These are phyloP conservation scores for Sebastes umbrosus DNA, from an alignment of 2,797 vertebrate species.

Conservation along the genomic window DNA sequence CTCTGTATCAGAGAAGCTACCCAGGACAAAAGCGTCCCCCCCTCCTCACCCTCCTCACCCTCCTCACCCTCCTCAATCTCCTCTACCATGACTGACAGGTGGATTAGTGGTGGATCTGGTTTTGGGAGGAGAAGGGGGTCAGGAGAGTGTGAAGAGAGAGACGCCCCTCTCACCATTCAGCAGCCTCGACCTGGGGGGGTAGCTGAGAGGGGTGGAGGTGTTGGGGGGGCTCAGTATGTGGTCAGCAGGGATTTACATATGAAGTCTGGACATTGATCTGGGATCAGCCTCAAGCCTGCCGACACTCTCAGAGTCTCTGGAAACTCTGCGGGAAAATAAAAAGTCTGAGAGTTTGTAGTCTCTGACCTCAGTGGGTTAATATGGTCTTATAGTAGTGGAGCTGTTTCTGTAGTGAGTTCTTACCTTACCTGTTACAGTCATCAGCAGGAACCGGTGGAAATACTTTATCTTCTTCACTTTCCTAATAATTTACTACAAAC, in stretches of 20 bases:
- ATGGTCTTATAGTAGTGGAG: too few relatives aligned
- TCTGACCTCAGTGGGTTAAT: neutral
- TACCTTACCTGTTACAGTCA: too few relatives aligned
- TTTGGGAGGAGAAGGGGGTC: neutral
- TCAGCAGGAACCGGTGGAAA: too few relatives aligned
- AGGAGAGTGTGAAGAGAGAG: conserved; percentile 30
- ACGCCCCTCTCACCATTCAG: conserved; percentile 55
- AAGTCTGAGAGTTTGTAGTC: neutral
- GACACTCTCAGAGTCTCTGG: conserved; percentile 14
- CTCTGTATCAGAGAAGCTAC: conserved; percentile 39
- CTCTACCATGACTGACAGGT: conserved; percentile 62
- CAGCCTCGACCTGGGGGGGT: conserved; percentile 51
- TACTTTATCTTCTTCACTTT: neutral
- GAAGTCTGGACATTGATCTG: conserved; percentile 59
- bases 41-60: neutral
- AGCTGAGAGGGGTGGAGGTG: conserved; percentile 34
- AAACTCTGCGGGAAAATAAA: neutral
- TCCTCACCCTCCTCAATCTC: neutral
- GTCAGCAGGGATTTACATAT: conserved; percentile 72
- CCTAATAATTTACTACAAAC: neutral
- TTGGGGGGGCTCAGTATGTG: conserved; percentile 44
- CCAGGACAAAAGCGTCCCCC: conserved; percentile 19
- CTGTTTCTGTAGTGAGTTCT: neutral
- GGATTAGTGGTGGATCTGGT: conserved; percentile 59
- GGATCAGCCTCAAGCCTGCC: conserved; percentile 37